These are phyloP conservation scores for Bostrychus sinensis DNA, from an alignment of 2,113 vertebrate genomes.

Conservation along the genomic window DNA sequence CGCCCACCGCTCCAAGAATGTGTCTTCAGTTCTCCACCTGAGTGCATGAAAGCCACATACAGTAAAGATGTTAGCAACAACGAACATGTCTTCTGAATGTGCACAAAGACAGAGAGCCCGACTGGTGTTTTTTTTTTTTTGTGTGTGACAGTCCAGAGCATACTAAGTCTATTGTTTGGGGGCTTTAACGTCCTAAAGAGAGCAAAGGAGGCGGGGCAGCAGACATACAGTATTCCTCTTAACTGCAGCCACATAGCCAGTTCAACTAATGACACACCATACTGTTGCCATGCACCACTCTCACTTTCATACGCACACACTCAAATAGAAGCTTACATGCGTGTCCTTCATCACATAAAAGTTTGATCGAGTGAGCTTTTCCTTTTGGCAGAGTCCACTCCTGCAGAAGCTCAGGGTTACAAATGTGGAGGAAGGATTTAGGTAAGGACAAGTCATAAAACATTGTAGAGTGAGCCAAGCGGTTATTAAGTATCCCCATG, in stretches of 20 bases:
- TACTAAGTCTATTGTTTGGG: constrained; percentile 61
- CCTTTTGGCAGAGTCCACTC: constrained; percentile 24
- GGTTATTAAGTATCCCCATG: not conserved
- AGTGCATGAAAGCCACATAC: constrained; percentile 23
- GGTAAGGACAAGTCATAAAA: constrained; percentile 30
- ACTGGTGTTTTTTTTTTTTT: constrained; percentile 34
- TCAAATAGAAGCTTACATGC: not conserved
- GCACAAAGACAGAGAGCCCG: constrained; percentile 29
- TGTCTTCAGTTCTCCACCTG: constrained; percentile 54
- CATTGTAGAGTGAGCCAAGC: constrained; percentile 14
- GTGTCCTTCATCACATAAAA: constrained; percentile 7
- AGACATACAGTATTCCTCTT: constrained; percentile 1
- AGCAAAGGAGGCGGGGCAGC: constrained; percentile 17
- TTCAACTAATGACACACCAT: constrained; percentile 15
- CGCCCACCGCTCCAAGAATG: constrained; percentile 53
- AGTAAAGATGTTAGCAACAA: constrained; percentile 30
- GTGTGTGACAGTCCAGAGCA: constrained; percentile 45
- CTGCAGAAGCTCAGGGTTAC: constrained; percentile 23
- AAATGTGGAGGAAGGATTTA: constrained; percentile 33
- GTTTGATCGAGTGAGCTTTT: constrained; percentile 12
- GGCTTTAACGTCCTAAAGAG: constrained; percentile 37
- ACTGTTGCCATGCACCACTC: not conserved
- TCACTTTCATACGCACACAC: constrained; percentile 14
- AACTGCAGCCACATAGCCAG: constrained; percentile 53
- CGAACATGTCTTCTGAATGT: not conserved